Evolutionary conservation across 2,888 invertebrate genomes (phyloP).

Genomic region (Pelosia muscerda): DNA sequence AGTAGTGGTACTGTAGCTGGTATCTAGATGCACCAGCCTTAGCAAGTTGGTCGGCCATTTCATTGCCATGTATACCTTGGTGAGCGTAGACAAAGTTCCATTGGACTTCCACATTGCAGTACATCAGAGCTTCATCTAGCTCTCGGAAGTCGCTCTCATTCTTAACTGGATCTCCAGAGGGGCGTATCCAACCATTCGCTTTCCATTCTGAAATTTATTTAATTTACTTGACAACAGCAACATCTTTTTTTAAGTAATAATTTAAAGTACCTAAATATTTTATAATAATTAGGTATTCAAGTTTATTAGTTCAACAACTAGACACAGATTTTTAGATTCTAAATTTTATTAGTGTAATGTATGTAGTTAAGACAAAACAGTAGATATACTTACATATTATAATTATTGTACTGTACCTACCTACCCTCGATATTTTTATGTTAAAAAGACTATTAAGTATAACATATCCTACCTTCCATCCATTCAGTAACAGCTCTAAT

Average conservation of each 20-base stretch:
- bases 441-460: neutral
- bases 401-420: no score
- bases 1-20: neutral
- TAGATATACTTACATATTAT: no score
- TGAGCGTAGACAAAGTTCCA: conserved; percentile 96
- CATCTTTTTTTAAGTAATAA: no score
- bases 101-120: conserved; percentile 86
- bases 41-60: conserved; percentile 95
- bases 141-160: conserved; percentile 95
- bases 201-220: conserved; percentile 89
- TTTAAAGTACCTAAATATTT: no score
- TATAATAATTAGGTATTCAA: no score
- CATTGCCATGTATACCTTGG: conserved; percentile 94
- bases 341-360: no score
- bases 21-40: conserved; percentile 89
- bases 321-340: no score
- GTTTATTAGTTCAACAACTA: no score
- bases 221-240: conserved; percentile 4
- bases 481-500: conserved; percentile 95
- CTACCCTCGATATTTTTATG: no score
- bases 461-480: conserved; percentile 88
- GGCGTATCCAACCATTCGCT: conserved; percentile 93
- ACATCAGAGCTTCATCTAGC: conserved; percentile 89
- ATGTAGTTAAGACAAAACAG: no score
- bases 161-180: conserved; percentile 91